Percentiles rank a stretch among this genome's conserved stretches.
These are phyloP conservation scores for Oscheius sp. DNA, from an alignment of 2,888 invertebrate species.

Conservation along the genomic window DNA sequence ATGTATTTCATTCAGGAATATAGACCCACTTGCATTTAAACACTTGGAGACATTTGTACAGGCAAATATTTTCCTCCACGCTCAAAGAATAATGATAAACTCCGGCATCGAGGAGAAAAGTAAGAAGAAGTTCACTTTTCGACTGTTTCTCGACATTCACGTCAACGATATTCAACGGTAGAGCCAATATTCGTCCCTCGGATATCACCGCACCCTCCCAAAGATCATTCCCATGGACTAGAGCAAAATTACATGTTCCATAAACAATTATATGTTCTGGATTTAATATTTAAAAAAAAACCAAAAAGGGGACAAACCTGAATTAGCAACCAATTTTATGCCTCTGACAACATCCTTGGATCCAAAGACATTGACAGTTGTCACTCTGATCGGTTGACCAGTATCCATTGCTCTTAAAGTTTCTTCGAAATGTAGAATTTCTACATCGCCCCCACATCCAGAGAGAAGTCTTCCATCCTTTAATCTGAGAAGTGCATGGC, in stretches of 20 bases:
- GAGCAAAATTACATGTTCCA: constrained; percentile 38
- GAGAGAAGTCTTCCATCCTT: constrained; percentile 46
- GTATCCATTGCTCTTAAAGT: constrained; percentile 50
- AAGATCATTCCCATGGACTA: constrained; percentile 43
- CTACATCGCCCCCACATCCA: constrained; percentile 53
- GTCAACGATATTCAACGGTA: constrained; percentile 41
- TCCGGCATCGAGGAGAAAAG: constrained; percentile 46
- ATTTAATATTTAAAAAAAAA: neutral
- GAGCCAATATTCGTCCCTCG: constrained; percentile 35
- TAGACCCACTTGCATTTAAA: constrained; percentile 48
- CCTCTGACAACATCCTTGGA: constrained; percentile 37
- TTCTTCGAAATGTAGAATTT: constrained; percentile 45
- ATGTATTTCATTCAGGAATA: neutral
- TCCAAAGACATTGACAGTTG: constrained; percentile 46
- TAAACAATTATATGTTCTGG: constrained; percentile 44
- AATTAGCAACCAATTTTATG: constrained; percentile 25
- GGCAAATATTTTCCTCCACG: constrained; percentile 32
- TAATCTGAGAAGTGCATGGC: constrained; percentile 46
- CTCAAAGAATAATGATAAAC: constrained; percentile 50
- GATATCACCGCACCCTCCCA: constrained; percentile 40
- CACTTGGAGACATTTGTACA: constrained; percentile 45
- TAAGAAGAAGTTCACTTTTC: constrained; percentile 46
- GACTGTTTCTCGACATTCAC: constrained; percentile 47
- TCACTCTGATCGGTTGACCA: constrained; percentile 45
- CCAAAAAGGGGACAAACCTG: constrained; percentile 10